These are phyloP conservation scores for Capreolus pygargus DNA, from an alignment of 2,113 vertebrate species.

Conservation along the genomic window DNA sequence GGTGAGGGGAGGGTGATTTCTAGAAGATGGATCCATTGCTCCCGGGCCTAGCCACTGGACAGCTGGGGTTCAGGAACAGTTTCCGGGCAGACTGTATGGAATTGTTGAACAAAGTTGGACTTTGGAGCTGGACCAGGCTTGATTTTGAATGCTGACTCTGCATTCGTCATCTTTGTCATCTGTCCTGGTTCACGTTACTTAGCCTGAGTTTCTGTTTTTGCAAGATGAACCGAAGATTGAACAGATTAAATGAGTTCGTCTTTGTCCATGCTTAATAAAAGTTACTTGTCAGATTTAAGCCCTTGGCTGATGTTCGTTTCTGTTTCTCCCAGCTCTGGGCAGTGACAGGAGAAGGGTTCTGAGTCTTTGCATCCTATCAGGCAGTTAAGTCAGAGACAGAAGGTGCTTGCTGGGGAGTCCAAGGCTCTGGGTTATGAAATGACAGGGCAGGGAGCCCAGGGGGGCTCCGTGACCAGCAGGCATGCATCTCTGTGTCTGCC, in stretches of 20 bases:
- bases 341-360: neutral
- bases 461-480: neutral
- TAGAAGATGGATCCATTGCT: neutral
- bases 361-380: neutral
- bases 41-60: rapidly evolving
- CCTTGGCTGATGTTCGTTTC: neutral
- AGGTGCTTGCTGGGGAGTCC: neutral
- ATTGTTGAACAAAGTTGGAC: neutral
- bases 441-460: neutral
- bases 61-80: neutral
- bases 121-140: neutral
- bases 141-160: neutral
- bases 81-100: neutral
- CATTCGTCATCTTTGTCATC: neutral
- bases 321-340: neutral
- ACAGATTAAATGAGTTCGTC: neutral
- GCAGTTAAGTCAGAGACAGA: neutral
- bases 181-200: neutral
- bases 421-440: neutral
- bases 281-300: neutral
- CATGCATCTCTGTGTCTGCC: neutral
- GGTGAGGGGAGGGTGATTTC: neutral
- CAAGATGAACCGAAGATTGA: neutral
- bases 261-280: neutral
- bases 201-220: neutral